Evolutionary conservation across 2,797 vertebrate species (phyloP).

Genomic region (Pipistrellus pygmaeus): DNA sequence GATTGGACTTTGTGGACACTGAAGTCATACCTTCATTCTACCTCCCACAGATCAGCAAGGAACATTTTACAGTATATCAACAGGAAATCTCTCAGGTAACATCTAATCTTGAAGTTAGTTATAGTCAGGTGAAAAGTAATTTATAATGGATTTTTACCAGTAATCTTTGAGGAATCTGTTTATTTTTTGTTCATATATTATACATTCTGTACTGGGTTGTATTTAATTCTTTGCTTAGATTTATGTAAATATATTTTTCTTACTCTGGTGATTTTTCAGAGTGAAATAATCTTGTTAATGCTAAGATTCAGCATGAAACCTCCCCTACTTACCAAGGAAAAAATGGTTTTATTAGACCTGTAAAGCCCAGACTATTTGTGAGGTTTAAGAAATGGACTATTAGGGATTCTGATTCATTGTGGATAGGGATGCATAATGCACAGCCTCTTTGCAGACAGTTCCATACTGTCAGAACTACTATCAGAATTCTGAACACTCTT

Average conservation of each 20-base stretch:
- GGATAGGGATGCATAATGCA: no score
- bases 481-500: no score
- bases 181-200: slow-evolving; percentile 56
- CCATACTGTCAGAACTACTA: no score
- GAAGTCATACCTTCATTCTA: slow-evolving; percentile 96
- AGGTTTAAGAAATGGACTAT: slow-evolving; percentile 46
- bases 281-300: slow-evolving; percentile 29
- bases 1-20: slow-evolving; percentile 96
- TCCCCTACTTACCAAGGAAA: slow-evolving; percentile 11
- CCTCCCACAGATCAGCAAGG: slow-evolving; percentile 96
- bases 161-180: slow-evolving; percentile 39
- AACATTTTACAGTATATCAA: slow-evolving; percentile 94
- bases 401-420: no score
- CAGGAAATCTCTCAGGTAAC: slow-evolving; percentile 95
- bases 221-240: slow-evolving; percentile 55
- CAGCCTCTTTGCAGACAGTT: no score
- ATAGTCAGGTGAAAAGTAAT: slow-evolving; percentile 42
- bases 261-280: slow-evolving; percentile 54
- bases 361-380: slow-evolving; percentile 32
- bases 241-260: slow-evolving; percentile 52
- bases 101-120: slow-evolving; percentile 34
- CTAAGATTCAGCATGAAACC: slow-evolving; percentile 30
- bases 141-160: slow-evolving; percentile 63
- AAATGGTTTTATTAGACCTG: background rate
- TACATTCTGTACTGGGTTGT: slow-evolving; percentile 42